These are phyloP conservation scores for Pyrrhosoma nymphula DNA, from an alignment of 2,888 invertebrate genomes.

Conservation along the genomic window DNA sequence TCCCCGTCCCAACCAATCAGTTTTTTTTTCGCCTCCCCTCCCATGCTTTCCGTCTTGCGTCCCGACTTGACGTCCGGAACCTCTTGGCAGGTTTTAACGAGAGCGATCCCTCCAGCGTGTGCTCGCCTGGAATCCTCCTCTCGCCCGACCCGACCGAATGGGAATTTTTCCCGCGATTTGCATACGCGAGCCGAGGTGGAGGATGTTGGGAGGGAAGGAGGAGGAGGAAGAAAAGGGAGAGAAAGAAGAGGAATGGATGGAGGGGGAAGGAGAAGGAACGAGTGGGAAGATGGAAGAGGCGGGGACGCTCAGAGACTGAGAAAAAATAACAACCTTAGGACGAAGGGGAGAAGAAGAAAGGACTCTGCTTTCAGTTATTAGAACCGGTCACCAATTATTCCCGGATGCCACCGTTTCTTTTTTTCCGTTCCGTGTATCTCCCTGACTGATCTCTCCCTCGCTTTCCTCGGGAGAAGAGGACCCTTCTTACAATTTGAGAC, in stretches of 20 bases:
- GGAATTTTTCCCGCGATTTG: conserved; percentile 38
- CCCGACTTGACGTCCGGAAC: conserved; percentile 1
- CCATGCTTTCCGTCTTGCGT: background rate
- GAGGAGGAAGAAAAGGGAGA: background rate
- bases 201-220: background rate
- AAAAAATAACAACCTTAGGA: background rate
- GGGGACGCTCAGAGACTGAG: background rate
- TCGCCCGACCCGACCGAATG: background rate
- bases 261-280: background rate
- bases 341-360: too few relatives aligned
- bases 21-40: background rate
- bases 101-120: background rate
- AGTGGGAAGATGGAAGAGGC: background rate
- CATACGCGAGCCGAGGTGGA: conserved; percentile 19
- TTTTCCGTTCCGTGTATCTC: conserved; percentile 37
- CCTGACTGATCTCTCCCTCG: conserved; percentile 47
- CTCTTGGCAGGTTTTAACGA: conserved; percentile 52
- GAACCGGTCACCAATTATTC: conserved; percentile 67
- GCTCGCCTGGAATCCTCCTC: background rate
- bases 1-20: background rate
- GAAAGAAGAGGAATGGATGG: background rate
- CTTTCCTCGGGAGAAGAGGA: background rate
- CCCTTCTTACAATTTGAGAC: conserved; percentile 21
- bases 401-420: background rate
- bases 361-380: conserved; percentile 43